Evolutionary conservation across 1,140 invertebrate genomes (phyloP).

Genomic region (Drosophila grimshawi): DNA sequence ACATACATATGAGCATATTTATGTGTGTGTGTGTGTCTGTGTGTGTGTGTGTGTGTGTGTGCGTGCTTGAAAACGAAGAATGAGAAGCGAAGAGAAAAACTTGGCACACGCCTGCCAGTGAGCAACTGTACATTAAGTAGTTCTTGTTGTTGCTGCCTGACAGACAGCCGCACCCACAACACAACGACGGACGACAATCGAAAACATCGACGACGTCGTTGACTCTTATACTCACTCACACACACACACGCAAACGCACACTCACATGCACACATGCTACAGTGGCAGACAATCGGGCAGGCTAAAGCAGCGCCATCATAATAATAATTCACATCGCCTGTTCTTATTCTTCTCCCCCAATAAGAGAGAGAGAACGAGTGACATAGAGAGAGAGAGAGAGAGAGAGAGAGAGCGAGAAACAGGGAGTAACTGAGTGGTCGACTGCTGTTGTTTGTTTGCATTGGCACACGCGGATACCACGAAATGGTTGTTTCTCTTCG

Average conservation of each 20-base stretch:
- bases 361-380: slow-evolving; percentile 14
- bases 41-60: not conserved
- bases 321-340: not conserved
- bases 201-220: slow-evolving; percentile 34
- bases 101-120: slow-evolving; percentile 68
- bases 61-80: slow-evolving; percentile 26
- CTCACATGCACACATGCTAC: slow-evolving; percentile 10
- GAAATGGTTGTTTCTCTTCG: slow-evolving; percentile 43
- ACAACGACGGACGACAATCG: slow-evolving; percentile 34
- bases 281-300: slow-evolving; percentile 42
- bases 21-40: not conserved
- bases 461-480: slow-evolving; percentile 33
- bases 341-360: slow-evolving; percentile 1
- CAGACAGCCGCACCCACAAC: slow-evolving; percentile 68
- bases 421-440: not conserved
- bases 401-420: slow-evolving; percentile 1
- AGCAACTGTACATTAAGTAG: slow-evolving; percentile 59
- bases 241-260: not conserved
- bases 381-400: slow-evolving; percentile 8
- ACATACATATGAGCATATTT: not conserved
- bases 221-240: slow-evolving; percentile 65
- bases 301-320: not conserved
- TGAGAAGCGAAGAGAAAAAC: slow-evolving; percentile 44
- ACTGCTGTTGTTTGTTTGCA: slow-evolving; percentile 50
- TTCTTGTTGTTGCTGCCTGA: slow-evolving; percentile 43